These are phyloP conservation scores for Phalacrocorax aristotelis DNA, from an alignment of 2,113 vertebrate species.

Conservation along the genomic window DNA sequence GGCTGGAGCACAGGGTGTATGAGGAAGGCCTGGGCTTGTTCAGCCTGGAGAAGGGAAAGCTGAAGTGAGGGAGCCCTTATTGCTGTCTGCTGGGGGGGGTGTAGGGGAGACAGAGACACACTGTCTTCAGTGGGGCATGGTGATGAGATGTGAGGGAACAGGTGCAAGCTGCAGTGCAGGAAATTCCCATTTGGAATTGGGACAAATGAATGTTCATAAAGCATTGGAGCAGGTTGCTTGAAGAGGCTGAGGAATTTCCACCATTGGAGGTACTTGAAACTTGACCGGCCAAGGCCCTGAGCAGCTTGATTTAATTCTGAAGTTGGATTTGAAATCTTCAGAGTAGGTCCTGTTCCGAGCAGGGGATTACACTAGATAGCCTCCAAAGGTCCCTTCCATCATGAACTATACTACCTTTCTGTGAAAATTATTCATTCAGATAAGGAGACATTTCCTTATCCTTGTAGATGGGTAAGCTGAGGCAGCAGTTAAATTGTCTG, in stretches of 20 bases:
- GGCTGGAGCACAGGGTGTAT: not conserved
- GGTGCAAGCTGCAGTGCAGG: not conserved
- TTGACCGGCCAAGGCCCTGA: not conserved
- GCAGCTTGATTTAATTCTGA: not conserved
- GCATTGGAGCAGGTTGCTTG: not conserved
- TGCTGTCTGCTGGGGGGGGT: not conserved
- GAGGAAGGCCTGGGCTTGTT: not conserved
- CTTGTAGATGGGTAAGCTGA: not conserved
- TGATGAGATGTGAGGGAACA: not conserved
- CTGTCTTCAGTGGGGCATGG: not conserved
- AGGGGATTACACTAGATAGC: not conserved
- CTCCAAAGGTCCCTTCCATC: not conserved
- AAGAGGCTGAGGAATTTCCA: not conserved
- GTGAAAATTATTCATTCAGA: not conserved
- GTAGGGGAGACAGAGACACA: not conserved
- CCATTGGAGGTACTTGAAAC: not conserved
- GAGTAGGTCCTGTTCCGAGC: not conserved
- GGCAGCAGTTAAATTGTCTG: not conserved
- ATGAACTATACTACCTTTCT: not conserved
- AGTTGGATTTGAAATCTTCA: not conserved
- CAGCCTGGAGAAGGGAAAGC: not conserved
- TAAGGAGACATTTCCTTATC: not conserved
- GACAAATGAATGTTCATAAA: not conserved
- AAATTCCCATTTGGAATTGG: not conserved
- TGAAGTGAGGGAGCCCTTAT: fast-evolving